phyloP scores from a whole-genome alignment of 2,113 vertebrate genomes.

The Chionis minor region DNA sequence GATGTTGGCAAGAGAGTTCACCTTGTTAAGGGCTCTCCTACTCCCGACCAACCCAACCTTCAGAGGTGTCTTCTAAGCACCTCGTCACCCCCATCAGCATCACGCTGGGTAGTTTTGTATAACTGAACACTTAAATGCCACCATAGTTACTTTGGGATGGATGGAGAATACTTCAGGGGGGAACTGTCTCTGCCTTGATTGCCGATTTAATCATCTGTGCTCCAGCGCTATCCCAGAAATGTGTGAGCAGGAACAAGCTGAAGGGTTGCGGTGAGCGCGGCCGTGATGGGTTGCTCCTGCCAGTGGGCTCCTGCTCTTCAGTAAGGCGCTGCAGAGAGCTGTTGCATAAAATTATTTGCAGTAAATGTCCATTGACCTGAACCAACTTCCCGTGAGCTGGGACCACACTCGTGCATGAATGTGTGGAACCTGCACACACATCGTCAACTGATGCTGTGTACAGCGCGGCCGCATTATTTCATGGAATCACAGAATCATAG shows the following conservation, averaged over 20 bases:
- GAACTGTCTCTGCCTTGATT: background rate
- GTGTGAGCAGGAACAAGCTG: accelerated
- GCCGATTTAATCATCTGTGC: background rate
- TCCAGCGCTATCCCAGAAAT: accelerated
- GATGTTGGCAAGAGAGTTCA: background rate
- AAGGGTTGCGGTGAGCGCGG: accelerated
- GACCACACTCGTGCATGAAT: accelerated
- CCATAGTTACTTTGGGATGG: accelerated
- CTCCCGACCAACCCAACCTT: background rate
- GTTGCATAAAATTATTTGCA: accelerated
- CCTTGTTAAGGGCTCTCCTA: background rate
- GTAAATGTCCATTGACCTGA: accelerated
- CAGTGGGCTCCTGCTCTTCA: background rate
- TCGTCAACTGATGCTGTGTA: accelerated
- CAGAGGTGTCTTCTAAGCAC: background rate
- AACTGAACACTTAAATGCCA: background rate
- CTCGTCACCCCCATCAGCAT: background rate
- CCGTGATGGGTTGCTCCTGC: accelerated
- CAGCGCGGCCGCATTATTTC: accelerated
- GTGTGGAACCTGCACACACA: accelerated
- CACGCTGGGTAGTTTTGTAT: accelerated
- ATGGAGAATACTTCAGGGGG: background rate
- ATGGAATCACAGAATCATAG: background rate
- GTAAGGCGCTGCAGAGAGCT: background rate
- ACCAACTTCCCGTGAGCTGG: accelerated